Evolutionary conservation across 1,140 invertebrate genomes (phyloP), one percentile per base, ranked within the genome.

Genomic region (Ceratosolen solmsi): DNA sequence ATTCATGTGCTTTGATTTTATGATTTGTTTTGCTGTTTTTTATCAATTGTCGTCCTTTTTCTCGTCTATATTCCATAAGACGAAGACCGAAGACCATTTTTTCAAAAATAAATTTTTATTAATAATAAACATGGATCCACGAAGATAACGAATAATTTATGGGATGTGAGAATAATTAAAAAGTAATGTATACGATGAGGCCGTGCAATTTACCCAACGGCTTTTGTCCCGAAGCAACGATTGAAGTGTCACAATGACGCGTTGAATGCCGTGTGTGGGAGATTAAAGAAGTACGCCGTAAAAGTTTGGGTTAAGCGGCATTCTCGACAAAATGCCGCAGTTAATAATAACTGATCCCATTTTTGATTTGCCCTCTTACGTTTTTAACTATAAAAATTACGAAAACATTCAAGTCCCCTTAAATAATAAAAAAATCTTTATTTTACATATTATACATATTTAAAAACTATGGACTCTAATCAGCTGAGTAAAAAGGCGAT

Each of bases 361-460:
- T 36, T 73, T 73, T 73, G 56, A 73, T 63, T 80, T 80, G 60
- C 25, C 79, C 56, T 80, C 70, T 54, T 71, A 22, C 22, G 51
- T 38, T 49, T 25, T 80, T 38, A 60, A 33, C 38, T 80, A 73
- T 73, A 80, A 72, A 80, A 80, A 49, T 73, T 51, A 73, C 68
- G 36, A 72, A 70, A 80, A 80, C 56, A 80, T 80, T 58, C 38
- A 73, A 51, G 77, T 33, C 56, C 65, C 41, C 75, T 68, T 78
- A 78, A 68, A 68, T 41, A 68, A 68, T 78, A 78, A 78, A 78
- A n/a, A 74, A 65, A 51, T 65, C 8, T 80, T 65, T 81, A 80
- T 81, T 75, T 81, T 81, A 81, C 79, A 81, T 81, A 81, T 68
- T 81, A 25, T 81, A 81, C 79, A 81, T 15, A 3, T 74, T 75